Evolutionary conservation across 1,140 invertebrate genomes (phyloP).

Genomic region (Bombus vancouverensis): DNA sequence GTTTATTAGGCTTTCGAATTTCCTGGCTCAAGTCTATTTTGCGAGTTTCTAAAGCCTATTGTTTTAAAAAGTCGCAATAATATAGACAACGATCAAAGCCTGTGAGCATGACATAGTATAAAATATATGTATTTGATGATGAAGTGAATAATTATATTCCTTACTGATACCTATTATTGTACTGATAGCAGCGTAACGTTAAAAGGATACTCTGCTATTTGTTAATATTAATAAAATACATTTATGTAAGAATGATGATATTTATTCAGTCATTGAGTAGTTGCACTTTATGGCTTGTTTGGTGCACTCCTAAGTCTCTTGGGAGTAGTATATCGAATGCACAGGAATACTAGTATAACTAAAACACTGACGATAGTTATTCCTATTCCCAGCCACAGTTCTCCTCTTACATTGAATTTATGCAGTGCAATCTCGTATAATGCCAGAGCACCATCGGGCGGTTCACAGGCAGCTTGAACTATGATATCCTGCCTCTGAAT

Average conservation of each 20-base stretch:
- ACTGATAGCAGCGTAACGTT: not conserved
- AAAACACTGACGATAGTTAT: conserved; percentile 63
- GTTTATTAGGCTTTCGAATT: conserved; percentile 31
- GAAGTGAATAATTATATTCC: conserved; percentile 13
- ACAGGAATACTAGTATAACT: conserved; percentile 68
- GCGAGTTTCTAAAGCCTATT: conserved; percentile 68
- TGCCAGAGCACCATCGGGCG: conserved; percentile 89
- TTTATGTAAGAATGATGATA: not conserved
- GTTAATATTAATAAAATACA: not conserved
- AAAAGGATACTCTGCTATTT: conserved; percentile 5
- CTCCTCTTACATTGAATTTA: conserved; percentile 61
- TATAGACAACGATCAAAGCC: conserved; percentile 50
- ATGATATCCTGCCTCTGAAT: conserved; percentile 92
- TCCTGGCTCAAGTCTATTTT: conserved; percentile 60
- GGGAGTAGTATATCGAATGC: conserved; percentile 69
- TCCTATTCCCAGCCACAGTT: conserved; percentile 72
- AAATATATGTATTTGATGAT: conserved; percentile 9
- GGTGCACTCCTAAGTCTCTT: conserved; percentile 78
- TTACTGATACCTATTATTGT: conserved; percentile 20
- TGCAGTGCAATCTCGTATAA: conserved; percentile 81
- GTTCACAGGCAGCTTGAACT: conserved; percentile 89
- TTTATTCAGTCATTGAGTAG: not conserved
- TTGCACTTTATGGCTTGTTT: conserved; percentile 76
- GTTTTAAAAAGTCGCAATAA: conserved; percentile 69
- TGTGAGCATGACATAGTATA: conserved; percentile 40